These are phyloP conservation scores for Luehdorfia chinensis DNA, from an alignment of 1,140 invertebrate genomes.

Conservation along the genomic window DNA sequence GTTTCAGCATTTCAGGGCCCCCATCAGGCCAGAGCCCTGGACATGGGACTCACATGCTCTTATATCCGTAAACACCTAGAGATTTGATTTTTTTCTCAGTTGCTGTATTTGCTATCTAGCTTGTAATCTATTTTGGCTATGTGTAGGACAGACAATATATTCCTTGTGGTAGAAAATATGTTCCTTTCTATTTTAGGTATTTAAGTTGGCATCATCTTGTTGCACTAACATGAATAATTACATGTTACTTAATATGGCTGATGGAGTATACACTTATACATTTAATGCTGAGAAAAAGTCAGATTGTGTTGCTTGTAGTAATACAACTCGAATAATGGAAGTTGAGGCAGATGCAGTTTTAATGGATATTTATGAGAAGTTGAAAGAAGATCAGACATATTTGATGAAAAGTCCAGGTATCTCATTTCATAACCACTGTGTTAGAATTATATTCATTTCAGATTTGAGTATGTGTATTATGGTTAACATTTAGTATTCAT, in stretches of 20 bases:
- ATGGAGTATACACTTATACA: slow-evolving; percentile 97
- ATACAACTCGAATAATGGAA: slow-evolving; percentile 82
- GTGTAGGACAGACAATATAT: too few species aligned
- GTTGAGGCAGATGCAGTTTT: slow-evolving; percentile 87
- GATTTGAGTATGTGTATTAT: too few species aligned
- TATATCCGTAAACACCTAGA: too few species aligned
- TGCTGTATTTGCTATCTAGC: too few species aligned
- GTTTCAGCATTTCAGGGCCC: too few species aligned
- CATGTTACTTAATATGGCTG: slow-evolving; percentile 97
- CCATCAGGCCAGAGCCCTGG: too few species aligned
- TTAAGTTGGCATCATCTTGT: slow-evolving; percentile 97
- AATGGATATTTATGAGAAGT: slow-evolving; percentile 88
- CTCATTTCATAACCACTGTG: slow-evolving; percentile 17
- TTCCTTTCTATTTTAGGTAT: slow-evolving; percentile 81
- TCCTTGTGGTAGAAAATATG: too few species aligned
- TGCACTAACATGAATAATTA: slow-evolving; percentile 95
- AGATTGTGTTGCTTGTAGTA: slow-evolving; percentile 92
- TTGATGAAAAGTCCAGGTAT: slow-evolving; percentile 91
- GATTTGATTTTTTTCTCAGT: too few species aligned
- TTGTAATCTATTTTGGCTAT: too few species aligned
- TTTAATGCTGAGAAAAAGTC: slow-evolving; percentile 93
- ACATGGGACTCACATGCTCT: too few species aligned
- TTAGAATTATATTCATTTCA: too few species aligned
- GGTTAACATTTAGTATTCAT: too few species aligned
- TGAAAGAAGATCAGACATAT: slow-evolving; percentile 86